These are phyloP conservation scores for Cydia amplana DNA, from an alignment of 1,140 invertebrate species.

Conservation along the genomic window DNA sequence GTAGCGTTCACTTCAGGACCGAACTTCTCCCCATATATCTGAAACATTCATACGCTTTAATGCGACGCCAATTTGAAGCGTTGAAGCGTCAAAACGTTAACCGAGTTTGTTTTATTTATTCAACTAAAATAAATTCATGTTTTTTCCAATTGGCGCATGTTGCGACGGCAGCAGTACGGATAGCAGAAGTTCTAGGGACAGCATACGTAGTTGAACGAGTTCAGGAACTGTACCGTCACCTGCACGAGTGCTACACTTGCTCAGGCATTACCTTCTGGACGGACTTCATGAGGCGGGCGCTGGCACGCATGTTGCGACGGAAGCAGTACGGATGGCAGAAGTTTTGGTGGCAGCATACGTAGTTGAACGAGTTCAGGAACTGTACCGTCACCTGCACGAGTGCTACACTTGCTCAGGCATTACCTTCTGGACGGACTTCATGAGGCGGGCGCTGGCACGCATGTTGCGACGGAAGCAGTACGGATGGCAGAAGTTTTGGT, in stretches of 20 bases:
- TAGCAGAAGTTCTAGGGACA: too few species aligned
- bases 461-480: slow-evolving; percentile 97
- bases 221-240: too few species aligned
- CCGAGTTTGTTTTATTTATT: too few species aligned
- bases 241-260: too few species aligned
- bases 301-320: slow-evolving; percentile 94
- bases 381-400: slow-evolving; percentile 87
- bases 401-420: too few species aligned
- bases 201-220: too few species aligned
- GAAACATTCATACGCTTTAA: slow-evolving; percentile 23
- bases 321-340: slow-evolving; percentile 98
- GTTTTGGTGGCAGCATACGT: slow-evolving; percentile 95
- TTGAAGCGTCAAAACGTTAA: not conserved
- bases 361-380: slow-evolving; percentile 93
- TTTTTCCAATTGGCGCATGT: slow-evolving; percentile 83
- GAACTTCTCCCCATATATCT: slow-evolving; percentile 93
- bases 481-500: slow-evolving; percentile 96
- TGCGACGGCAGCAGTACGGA: too few species aligned
- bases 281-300: slow-evolving; percentile 92
- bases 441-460: slow-evolving; percentile 89
- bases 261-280: slow-evolving; percentile 86
- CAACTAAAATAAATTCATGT: not conserved
- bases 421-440: slow-evolving; percentile 81
- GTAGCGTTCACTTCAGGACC: slow-evolving; percentile 77
- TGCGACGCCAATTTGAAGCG: too few species aligned